Evolutionary conservation across 2,797 vertebrate genomes (phyloP).

Genomic region (Melanotaenia trifasciata): DNA sequence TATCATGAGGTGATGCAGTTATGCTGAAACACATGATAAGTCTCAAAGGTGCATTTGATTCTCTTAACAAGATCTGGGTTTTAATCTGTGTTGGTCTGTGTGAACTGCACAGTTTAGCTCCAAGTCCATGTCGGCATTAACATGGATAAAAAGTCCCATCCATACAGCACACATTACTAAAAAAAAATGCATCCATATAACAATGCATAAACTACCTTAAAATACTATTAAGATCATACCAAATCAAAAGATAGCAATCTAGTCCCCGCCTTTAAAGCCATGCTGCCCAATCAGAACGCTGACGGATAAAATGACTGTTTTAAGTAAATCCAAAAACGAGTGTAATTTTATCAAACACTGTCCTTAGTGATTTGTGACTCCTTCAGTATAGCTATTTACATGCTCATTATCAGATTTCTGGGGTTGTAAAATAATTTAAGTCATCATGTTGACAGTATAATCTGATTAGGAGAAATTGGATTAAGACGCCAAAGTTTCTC

Average conservation of each 20-base stretch:
- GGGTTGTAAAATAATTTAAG: no score
- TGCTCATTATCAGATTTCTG: no score
- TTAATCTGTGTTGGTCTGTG: neutral
- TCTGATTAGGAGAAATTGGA: no score
- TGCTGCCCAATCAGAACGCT: no score
- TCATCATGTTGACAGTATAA: no score
- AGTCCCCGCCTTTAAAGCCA: neutral
- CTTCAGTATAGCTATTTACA: no score
- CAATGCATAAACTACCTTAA: neutral
- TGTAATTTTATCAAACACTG: no score
- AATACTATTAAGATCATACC: neutral
- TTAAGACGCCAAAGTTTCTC: no score
- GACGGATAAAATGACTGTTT: no score
- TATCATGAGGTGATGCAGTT: conserved; percentile 34
- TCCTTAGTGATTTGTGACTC: no score
- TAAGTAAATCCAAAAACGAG: no score
- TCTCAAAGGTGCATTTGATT: neutral
- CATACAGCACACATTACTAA: neutral
- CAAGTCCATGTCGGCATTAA: no score
- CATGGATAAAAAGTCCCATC: neutral
- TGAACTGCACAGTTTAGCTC: neutral
- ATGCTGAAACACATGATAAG: neutral
- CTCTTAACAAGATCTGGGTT: conserved; percentile 1
- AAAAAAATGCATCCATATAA: neutral
- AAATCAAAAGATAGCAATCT: neutral